Evolutionary conservation across 2,797 vertebrate species (phyloP), one percentile per base, ranked within the genome.

Genomic region (Odontamblyopus rebecca): DNA sequence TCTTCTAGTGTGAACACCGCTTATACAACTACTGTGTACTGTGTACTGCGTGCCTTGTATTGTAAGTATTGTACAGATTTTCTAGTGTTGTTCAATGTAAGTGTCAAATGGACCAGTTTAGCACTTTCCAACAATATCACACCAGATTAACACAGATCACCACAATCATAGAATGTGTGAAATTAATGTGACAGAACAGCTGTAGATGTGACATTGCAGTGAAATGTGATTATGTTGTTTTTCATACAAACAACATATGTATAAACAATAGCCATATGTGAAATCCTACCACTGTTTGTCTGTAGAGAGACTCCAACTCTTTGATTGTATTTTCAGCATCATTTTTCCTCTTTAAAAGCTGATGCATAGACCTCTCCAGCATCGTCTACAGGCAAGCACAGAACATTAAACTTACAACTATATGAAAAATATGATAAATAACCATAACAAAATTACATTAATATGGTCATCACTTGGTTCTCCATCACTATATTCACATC

Each of bases 221-320:
- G 8, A 54, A 54, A 54, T 23, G 8, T 54, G 19, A 54, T n/a
- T n/a, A 54, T 48, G 4, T 48, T 15, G 3, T 16, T 48, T 15
- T 48, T 48, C 44, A 48, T 48, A 48, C 6, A 48, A 44, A 48
- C 44, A 44, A 13, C 2, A 16, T 48, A 54, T 54, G 18, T 8
- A 6, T 54, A 54, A 54, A 53, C 7, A 54, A 54, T 54, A n/a
- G 19, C 16, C 16, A n/a, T 54, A 41, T 41, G n/a, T 50, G 26
- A 53, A 67, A 73, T n/a, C 59, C 27, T 89, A 94, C 94, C 88
- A 89, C 80, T 66, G 91, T 88, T 78, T 93, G 83, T 59, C 85
- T 78, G 63, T 90, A 91, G 19, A 93, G 67, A 35, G 78, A 80
- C 77, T 89, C 91, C 82, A 94, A 67, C 81, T 93, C 91, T 70